Evolutionary conservation across 2,113 vertebrate genomes (phyloP).

Genomic region (Rhea pennata): DNA sequence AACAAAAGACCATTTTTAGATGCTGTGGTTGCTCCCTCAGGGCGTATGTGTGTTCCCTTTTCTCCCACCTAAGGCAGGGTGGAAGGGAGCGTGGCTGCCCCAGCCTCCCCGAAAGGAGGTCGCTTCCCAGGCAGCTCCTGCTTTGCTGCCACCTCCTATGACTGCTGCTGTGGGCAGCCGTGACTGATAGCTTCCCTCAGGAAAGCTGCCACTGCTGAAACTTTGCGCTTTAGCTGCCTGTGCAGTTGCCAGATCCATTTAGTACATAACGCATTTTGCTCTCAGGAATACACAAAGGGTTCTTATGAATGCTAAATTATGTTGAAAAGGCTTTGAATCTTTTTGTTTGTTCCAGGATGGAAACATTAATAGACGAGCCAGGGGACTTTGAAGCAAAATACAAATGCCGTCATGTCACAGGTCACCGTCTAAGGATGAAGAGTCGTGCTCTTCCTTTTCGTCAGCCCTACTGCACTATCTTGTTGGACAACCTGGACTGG

Average conservation of each 20-base stretch:
- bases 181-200: neutral
- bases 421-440: neutral
- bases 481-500: neutral
- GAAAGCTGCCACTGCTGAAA: neutral
- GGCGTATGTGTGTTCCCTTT: neutral
- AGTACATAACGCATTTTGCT: neutral
- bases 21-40: too few relatives aligned
- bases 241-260: neutral
- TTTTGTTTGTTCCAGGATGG: conserved; percentile 35
- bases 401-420: neutral
- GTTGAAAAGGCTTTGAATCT: neutral
- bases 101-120: neutral
- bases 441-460: neutral
- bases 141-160: neutral
- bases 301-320: neutral
- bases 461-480: neutral
- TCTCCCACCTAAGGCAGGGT: neutral
- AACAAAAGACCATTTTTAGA: conserved; percentile 1
- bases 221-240: neutral
- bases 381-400: neutral
- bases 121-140: neutral
- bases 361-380: neutral
- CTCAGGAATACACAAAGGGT: neutral
- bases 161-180: neutral
- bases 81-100: neutral